These are phyloP conservation scores for Drosophila simulans DNA, from an alignment of 1,140 invertebrate genomes.

Conservation along the genomic window DNA sequence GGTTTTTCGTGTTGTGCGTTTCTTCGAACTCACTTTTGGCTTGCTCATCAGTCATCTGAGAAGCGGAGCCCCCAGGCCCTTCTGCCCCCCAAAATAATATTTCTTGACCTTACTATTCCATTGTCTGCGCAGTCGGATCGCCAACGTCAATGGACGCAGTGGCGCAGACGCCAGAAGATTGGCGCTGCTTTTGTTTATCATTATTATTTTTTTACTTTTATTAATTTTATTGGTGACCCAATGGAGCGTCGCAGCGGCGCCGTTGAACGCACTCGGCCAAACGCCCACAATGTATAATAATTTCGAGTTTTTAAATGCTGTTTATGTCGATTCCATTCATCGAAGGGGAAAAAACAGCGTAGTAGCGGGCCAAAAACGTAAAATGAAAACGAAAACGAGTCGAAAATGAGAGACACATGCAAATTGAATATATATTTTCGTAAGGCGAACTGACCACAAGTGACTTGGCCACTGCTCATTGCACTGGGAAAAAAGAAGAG, in stretches of 20 bases:
- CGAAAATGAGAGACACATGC: constrained; percentile 66
- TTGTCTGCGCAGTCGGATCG: constrained; percentile 26
- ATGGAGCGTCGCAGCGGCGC: constrained; percentile 67
- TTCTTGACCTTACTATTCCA: constrained; percentile 66
- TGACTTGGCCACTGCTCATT: constrained; percentile 13
- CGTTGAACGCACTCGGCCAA: constrained; percentile 70
- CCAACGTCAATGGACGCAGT: constrained; percentile 74
- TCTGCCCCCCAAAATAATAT: neutral
- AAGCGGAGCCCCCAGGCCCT: constrained; percentile 27
- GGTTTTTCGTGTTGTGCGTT: constrained; percentile 43
- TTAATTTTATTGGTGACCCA: constrained; percentile 54
- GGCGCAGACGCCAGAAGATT: constrained; percentile 59
- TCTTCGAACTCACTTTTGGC: constrained; percentile 27
- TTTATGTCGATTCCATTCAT: constrained; percentile 77
- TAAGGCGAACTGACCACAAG: constrained; percentile 9
- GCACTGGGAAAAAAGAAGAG: constrained; percentile 5
- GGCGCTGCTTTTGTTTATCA: constrained; percentile 15
- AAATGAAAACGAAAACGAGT: constrained; percentile 56
- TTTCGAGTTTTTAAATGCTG: constrained; percentile 65
- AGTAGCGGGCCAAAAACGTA: constrained; percentile 48
- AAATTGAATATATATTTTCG: constrained; percentile 63
- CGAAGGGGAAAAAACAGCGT: constrained; percentile 34
- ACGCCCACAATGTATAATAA: constrained; percentile 72
- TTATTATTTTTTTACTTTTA: constrained; percentile 1
- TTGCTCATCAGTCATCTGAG: constrained; percentile 45